Base-by-base conservation (phyloP, 2,888 invertebrate genomes). In the Pollenia angustigena region DNA sequence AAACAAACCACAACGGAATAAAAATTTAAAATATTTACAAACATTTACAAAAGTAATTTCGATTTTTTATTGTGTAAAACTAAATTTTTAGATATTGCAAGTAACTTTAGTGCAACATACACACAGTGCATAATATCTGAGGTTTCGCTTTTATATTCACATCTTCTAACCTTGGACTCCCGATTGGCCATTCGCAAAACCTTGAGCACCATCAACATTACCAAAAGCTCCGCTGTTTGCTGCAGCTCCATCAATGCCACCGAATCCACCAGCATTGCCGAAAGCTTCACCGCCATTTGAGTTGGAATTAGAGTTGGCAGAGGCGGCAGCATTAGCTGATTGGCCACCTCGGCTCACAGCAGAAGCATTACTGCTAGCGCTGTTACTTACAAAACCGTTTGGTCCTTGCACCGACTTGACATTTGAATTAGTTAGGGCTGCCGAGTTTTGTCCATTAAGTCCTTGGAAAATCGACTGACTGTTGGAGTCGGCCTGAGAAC, bases 401-500 rank as follows among this genome's bases (percentile, higher is more conserved):
- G 93, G 90, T 2, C 90, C 91, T 0, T 79, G 78, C n/a, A 90
- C 88, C 0, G 90, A 90, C 54, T 88, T 90, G 6, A 90, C 90
- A 48, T 91, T 90, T 4, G 92, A 88, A 3, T 89, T 90, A 0
- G 92, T 92, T 9, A 89, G 89, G 3, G 92, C 90, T 0, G 87
- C 89, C 0, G 91, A 87, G n/a, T 90, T 88, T 46, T 89, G 87
- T 4, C 92, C 91, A 58, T 90, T 87, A 11, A 82, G 71, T 14
- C 92, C 92, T 85, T 91, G 92, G 82, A 90, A 90, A 18, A 90
- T 88, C 12, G 92, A 92, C 87, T 93, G 93, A 80, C 92, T 90
- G 88, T 90, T 92, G 60, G 93, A 91, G 18, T 91, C 90, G 3
- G 91, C 91, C 23, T 88, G 88, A 3, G 91, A 85, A 0, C 91